phyloP scores from a whole-genome alignment of 2,113 vertebrate genomes.

The Sinocyclocheilus anshuiensis region DNA sequence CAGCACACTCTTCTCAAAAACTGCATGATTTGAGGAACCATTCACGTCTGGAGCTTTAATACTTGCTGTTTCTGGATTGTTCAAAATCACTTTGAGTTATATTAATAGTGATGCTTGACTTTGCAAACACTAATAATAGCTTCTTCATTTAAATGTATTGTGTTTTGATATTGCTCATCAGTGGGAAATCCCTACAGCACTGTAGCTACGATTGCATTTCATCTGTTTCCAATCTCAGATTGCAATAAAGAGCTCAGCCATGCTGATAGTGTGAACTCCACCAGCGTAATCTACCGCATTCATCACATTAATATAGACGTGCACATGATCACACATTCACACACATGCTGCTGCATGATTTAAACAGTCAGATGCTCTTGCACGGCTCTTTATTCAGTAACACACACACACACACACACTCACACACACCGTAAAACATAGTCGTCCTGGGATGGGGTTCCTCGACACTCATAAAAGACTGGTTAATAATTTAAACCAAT shows the following conservation, averaged over 20 bases:
- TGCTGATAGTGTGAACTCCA: conserved; percentile 2
- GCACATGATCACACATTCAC: conserved; percentile 39
- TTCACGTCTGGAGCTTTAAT: neutral
- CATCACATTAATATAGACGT: conserved; percentile 56
- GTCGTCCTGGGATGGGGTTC: conserved; percentile 25
- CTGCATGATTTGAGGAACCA: neutral
- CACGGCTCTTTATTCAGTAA: conserved; percentile 54
- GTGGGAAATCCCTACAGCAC: neutral
- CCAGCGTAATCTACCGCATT: conserved; percentile 40
- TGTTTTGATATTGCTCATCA: neutral
- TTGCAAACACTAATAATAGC: neutral
- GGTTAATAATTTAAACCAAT: conserved; percentile 64
- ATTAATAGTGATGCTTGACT: neutral
- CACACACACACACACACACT: conserved; percentile 10
- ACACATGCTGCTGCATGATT: conserved; percentile 37
- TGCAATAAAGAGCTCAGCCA: conserved; percentile 32
- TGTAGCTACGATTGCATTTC: conserved; percentile 7
- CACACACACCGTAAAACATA: neutral
- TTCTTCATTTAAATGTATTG: neutral
- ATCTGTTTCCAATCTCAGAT: conserved; percentile 31
- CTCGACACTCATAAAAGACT: conserved; percentile 45
- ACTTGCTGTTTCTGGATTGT: neutral
- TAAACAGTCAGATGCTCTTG: conserved; percentile 37
- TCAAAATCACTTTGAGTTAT: neutral
- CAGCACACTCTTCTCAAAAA: neutral